Evolutionary conservation across 2,888 invertebrate genomes (phyloP).

Genomic region (Coenonympha glycerion): DNA sequence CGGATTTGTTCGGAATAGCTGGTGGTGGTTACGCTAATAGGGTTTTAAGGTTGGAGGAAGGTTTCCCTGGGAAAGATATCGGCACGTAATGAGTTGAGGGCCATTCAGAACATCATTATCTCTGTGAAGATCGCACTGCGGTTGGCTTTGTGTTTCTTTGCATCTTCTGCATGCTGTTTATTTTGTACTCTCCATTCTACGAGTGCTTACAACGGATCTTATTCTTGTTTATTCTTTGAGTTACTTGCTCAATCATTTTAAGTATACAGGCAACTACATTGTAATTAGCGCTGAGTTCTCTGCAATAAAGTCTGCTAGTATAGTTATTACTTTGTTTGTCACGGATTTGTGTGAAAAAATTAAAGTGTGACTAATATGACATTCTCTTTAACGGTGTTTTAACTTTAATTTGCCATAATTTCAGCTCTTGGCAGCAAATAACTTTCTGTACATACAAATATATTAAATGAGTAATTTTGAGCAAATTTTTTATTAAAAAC

Average conservation of each 20-base stretch:
- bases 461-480: too few relatives aligned
- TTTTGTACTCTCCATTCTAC: constrained; percentile 21
- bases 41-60: constrained; percentile 38
- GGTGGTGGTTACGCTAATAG: constrained; percentile 37
- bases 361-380: too few relatives aligned
- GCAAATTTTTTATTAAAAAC: too few relatives aligned
- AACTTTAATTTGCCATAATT: too few relatives aligned
- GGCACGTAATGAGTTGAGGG: constrained; percentile 69
- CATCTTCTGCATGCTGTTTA: constrained; percentile 21
- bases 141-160: constrained; percentile 28
- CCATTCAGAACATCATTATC: constrained; percentile 70
- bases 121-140: constrained; percentile 44
- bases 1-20: constrained; percentile 29
- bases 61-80: constrained; percentile 65
- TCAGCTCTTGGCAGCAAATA: too few relatives aligned
- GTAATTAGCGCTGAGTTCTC: too few relatives aligned
- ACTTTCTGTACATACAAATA: too few relatives aligned
- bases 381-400: too few relatives aligned
- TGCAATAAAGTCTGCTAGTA: too few relatives aligned
- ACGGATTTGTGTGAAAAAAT: too few relatives aligned
- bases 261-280: too few relatives aligned
- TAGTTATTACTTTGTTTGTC: too few relatives aligned
- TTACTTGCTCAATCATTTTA: not conserved
- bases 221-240: constrained; percentile 1
- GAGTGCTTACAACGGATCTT: not conserved